Evolutionary conservation across 2,113 vertebrate species (phyloP).

Genomic region (Buteo buteo): DNA sequence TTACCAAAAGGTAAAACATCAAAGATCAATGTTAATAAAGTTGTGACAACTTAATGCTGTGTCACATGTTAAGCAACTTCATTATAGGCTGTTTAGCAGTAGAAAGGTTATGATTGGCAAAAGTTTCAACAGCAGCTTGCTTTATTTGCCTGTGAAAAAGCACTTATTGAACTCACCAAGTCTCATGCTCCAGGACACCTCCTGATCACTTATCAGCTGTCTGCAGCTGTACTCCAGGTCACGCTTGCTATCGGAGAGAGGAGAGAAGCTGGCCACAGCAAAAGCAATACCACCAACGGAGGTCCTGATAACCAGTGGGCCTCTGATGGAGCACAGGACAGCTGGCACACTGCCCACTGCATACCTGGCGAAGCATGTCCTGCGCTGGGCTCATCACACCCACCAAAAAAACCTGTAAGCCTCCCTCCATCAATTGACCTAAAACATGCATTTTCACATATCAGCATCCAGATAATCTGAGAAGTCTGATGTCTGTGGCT

Average conservation of each 20-base stretch:
- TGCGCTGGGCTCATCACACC: not conserved
- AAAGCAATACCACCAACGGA: not conserved
- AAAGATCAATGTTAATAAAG: not conserved
- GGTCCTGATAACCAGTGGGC: fast-evolving
- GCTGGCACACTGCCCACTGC: not conserved
- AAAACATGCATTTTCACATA: not conserved
- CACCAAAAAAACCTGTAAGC: not conserved
- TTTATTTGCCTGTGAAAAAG: not conserved
- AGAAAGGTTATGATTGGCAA: not conserved
- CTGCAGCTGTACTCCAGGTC: not conserved
- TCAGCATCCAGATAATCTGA: not conserved
- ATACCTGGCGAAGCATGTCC: fast-evolving
- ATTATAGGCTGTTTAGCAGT: not conserved
- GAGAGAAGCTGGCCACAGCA: not conserved
- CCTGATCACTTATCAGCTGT: conserved; percentile 41
- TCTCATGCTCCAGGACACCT: not conserved
- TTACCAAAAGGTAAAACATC: not conserved
- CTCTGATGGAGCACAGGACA: not conserved
- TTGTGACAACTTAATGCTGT: not conserved
- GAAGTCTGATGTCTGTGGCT: not conserved
- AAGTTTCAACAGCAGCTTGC: not conserved
- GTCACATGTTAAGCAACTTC: not conserved
- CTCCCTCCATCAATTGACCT: not conserved
- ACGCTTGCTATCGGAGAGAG: not conserved
- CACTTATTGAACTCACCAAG: conserved; percentile 4